phyloP scores from a whole-genome alignment of 2,113 vertebrate species.

The Heliornis fulica region DNA sequence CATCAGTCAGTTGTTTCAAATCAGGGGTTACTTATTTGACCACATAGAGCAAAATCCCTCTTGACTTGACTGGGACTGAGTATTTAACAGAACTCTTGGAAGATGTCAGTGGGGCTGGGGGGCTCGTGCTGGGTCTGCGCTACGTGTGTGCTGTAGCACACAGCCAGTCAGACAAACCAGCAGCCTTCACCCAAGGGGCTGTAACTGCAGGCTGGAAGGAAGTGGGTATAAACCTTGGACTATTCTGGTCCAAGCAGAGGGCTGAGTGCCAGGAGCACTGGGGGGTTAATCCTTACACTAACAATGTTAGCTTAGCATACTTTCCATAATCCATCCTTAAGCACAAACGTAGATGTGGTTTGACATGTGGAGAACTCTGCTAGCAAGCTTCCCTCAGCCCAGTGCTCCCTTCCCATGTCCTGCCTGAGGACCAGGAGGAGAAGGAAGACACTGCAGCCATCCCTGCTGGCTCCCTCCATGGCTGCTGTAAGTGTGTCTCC shows the following conservation, averaged over 20 bases:
- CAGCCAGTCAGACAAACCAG: background rate
- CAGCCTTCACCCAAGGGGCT: background rate
- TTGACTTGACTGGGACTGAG: background rate
- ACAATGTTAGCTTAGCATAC: background rate
- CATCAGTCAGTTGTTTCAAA: background rate
- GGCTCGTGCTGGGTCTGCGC: background rate
- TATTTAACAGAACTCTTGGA: background rate
- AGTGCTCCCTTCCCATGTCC: fast-evolving
- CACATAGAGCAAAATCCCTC: background rate
- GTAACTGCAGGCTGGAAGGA: background rate
- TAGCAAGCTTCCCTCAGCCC: background rate
- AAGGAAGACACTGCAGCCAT: background rate
- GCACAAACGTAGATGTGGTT: background rate
- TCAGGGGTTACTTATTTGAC: background rate
- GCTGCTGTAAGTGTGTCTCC: background rate
- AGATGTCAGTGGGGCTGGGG: background rate
- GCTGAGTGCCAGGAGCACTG: background rate
- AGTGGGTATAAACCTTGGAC: background rate
- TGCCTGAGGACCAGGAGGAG: background rate
- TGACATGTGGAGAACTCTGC: conserved; percentile 31
- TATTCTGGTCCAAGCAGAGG: background rate
- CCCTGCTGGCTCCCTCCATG: background rate
- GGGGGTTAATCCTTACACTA: background rate
- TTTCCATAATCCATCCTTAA: background rate
- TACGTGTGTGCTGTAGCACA: background rate